These are phyloP conservation scores for Hydrotaea diabolus DNA, from an alignment of 2,888 invertebrate species.

Conservation along the genomic window DNA sequence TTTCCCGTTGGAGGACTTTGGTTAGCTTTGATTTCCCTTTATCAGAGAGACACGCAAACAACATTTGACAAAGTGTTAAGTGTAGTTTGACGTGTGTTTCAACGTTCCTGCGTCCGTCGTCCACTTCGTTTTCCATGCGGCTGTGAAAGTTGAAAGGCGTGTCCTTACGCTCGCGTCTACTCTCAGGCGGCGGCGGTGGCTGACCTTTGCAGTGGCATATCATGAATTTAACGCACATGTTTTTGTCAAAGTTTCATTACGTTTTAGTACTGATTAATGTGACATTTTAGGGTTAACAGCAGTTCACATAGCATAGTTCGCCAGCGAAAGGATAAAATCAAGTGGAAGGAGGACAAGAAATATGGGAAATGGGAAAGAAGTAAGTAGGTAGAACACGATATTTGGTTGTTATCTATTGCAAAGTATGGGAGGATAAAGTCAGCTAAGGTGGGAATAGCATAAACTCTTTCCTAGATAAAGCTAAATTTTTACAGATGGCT, in stretches of 20 bases:
- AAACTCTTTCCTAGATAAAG: no score
- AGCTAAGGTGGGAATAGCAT: no score
- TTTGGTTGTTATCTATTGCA: no score
- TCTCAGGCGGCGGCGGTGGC: no score
- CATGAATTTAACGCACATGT: no score
- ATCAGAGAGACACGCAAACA: slow-evolving; percentile 56
- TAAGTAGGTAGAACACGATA: no score
- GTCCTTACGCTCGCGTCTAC: slow-evolving; percentile 31
- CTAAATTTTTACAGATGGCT: no score
- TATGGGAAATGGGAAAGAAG: no score
- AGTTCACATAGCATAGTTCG: not conserved
- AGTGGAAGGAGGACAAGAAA: no score
- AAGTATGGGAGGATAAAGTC: no score
- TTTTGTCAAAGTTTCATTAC: not conserved
- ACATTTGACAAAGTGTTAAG: slow-evolving; percentile 60
- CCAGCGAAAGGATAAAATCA: no score
- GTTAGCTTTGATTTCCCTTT: not conserved
- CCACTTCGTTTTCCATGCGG: not conserved
- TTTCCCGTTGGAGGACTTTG: not conserved
- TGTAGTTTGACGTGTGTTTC: slow-evolving; percentile 52
- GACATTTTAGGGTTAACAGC: not conserved
- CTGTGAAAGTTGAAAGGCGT: slow-evolving; percentile 55
- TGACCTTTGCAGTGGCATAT: no score
- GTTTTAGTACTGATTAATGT: not conserved
- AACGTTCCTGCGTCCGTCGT: slow-evolving; percentile 43